Percentiles rank a stretch among this genome's conserved stretches.
phyloP scores from a whole-genome alignment of 1,140 invertebrate species.

The Adelges cooleyi region DNA sequence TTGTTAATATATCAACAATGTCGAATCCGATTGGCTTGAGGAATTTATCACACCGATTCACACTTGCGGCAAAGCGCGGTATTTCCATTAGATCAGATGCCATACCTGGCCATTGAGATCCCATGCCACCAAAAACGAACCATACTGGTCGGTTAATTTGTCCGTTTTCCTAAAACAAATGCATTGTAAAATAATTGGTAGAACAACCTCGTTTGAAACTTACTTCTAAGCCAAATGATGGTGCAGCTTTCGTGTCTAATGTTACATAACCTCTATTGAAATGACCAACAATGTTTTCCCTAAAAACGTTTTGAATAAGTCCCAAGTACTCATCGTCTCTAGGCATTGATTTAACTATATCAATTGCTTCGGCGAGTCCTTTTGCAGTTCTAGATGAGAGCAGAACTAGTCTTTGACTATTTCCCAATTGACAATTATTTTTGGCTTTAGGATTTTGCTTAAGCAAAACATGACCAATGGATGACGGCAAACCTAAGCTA shows the following conservation, averaged over 20 bases:
- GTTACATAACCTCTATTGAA: slow-evolving; percentile 43
- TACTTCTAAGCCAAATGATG: slow-evolving; percentile 34
- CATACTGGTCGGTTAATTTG: slow-evolving; percentile 43
- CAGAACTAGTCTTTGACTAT: slow-evolving; percentile 32
- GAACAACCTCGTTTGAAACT: slow-evolving; percentile 1
- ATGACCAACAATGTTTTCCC: slow-evolving; percentile 37
- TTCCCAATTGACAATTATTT: slow-evolving; percentile 19
- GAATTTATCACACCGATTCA: slow-evolving; percentile 45
- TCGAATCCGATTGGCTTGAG: slow-evolving; percentile 47
- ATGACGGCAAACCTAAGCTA: slow-evolving; percentile 51
- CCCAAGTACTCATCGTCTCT: slow-evolving; percentile 39
- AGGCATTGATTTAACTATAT: slow-evolving; percentile 31
- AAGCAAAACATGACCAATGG: slow-evolving; percentile 48
- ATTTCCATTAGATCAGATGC: slow-evolving; percentile 48
- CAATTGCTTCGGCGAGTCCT: slow-evolving; percentile 31
- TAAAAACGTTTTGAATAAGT: slow-evolving; percentile 39
- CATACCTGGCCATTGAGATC: slow-evolving; percentile 58
- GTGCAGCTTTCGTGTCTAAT: slow-evolving; percentile 34
- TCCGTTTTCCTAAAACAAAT: slow-evolving; percentile 31
- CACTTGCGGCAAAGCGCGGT: slow-evolving; percentile 50
- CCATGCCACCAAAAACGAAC: slow-evolving; percentile 60
- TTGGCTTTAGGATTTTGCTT: slow-evolving; percentile 34
- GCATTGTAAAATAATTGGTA: not conserved
- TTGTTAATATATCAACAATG: slow-evolving; percentile 48
- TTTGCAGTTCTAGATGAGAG: slow-evolving; percentile 33